Evolutionary conservation across 1,140 invertebrate species (phyloP), one percentile per base, ranked within the genome.

Genomic region (Drosophila kikkawai): DNA sequence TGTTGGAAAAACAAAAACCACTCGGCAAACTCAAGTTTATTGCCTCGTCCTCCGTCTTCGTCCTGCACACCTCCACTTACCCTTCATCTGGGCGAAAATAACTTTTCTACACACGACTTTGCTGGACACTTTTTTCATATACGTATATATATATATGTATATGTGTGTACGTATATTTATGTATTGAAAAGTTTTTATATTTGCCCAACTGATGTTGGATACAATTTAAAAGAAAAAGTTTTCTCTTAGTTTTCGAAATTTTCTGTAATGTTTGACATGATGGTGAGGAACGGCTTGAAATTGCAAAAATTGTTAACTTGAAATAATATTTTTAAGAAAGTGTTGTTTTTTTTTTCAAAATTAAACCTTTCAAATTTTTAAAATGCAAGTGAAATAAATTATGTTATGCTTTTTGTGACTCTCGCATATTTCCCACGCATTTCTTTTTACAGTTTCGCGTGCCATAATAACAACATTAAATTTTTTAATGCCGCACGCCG

Each of bases 21-120:
- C 76, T 86, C 36, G 75, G 79, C 59, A 77, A 86, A 88, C 80
- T 64, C 67, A 88, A 83, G 80, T 87, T 86, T 86, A 86, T 86
- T 67, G 84, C 83, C 66, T 67, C 79, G 68, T 64, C 64, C 53
- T 37, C 41, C 42, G 47, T 55, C 58, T 75, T 47, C 39, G 56
- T 41, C 64, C 19, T 9, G 36, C 8, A 26, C 19, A 55, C 67
- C 63, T 55, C 51, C 42, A 66, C 32, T 41, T 53, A 11, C 34
- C 39, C 32, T 37, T 67, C 22, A 26, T 34, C 36, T 17, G 19
- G 22, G 13, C 12, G 22, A 69, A 68, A 69, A 70, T 36, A 71
- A 73, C 53, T 73, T 73, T 73, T 59, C 37, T 22, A 66, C 83
- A 80, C 71, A 70, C 60, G 75, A 71, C 69, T 82, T 71, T 55